Evolutionary conservation across 2,797 vertebrate species (phyloP).

Genomic region (Valencia hispanica): DNA sequence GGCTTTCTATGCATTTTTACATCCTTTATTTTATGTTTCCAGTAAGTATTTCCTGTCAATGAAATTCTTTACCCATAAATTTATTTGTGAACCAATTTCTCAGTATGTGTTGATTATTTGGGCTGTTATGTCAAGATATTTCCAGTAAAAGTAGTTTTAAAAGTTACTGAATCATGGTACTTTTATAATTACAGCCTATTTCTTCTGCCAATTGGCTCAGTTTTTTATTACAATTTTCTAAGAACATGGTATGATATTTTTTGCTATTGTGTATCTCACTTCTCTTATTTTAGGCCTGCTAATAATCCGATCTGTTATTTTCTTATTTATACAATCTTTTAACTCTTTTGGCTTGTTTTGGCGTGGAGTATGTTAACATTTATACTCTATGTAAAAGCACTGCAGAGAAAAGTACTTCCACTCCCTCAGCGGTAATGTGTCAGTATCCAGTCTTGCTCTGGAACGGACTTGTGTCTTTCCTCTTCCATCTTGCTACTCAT

Average conservation of each 20-base stretch:
- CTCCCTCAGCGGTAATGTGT: neutral
- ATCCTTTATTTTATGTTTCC: neutral
- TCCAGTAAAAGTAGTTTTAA: neutral
- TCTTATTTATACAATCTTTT: neutral
- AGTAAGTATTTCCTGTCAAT: neutral
- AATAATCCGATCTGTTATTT: neutral
- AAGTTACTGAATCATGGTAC: neutral
- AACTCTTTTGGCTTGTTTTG: neutral
- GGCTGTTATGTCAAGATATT: neutral
- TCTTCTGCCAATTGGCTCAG: neutral
- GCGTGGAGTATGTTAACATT: neutral
- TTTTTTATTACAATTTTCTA: neutral
- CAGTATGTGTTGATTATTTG: neutral
- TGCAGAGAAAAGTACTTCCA: neutral
- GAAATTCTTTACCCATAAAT: neutral
- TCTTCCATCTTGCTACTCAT: neutral
- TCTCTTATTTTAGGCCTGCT: neutral
- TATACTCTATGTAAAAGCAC: neutral
- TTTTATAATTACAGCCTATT: neutral
- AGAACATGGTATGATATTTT: neutral
- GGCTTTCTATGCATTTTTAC: neutral
- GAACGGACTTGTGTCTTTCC: neutral
- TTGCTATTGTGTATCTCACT: neutral
- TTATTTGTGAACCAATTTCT: neutral
- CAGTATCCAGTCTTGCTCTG: slow-evolving; percentile 8